Evolutionary conservation across 2,113 vertebrate genomes (phyloP).

Genomic region (Nyctibius bracteatus): DNA sequence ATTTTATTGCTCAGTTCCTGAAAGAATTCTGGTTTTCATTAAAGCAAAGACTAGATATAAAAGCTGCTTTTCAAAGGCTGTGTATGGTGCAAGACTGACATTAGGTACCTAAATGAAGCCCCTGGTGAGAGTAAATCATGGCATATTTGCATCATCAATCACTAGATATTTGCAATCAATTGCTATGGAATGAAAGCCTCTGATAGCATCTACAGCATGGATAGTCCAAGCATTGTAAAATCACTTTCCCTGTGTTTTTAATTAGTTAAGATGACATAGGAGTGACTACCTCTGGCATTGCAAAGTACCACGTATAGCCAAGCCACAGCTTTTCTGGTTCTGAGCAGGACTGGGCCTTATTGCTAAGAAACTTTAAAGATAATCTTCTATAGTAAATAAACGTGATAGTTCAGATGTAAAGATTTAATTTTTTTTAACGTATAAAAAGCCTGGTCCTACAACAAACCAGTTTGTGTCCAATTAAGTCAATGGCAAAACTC

Average conservation of each 20-base stretch:
- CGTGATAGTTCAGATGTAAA: neutral
- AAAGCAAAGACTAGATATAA: constrained; percentile 18
- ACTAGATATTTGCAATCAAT: neutral
- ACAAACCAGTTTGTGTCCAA: neutral
- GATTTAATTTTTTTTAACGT: neutral
- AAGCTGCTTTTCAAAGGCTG: constrained; percentile 11
- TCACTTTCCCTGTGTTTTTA: constrained; percentile 6
- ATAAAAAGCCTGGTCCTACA: neutral
- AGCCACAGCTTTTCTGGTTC: neutral
- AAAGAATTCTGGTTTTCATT: constrained; percentile 60
- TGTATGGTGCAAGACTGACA: neutral
- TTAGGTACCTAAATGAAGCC: neutral
- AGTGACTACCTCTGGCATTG: neutral
- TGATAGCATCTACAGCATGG: neutral
- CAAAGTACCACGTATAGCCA: neutral
- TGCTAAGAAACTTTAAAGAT: neutral
- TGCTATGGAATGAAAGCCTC: constrained; percentile 1
- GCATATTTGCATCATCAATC: neutral
- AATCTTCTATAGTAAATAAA: neutral
- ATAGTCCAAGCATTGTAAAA: constrained; percentile 9
- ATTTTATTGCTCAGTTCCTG: constrained; percentile 20
- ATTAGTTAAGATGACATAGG: constrained; percentile 10
- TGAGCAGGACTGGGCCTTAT: neutral
- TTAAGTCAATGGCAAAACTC: no score
- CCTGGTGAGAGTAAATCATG: neutral